phyloP scores from a whole-genome alignment of 92 coral and sea anemone species.

The Anthopleura xanthogrammica region DNA sequence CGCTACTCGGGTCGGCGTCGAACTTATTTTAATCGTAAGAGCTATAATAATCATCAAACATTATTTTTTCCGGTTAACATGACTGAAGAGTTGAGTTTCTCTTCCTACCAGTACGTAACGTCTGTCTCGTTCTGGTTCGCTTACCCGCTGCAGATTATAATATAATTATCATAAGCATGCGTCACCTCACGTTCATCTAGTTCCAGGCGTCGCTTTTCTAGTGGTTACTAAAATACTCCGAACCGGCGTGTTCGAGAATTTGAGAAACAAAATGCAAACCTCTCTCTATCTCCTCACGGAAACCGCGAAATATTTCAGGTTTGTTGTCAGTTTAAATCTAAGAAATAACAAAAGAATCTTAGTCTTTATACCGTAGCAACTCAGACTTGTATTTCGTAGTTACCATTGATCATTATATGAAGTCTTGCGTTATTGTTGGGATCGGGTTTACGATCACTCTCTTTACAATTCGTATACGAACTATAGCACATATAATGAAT shows the following conservation, averaged over 20 bases:
- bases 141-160: not conserved
- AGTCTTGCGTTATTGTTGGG: no score
- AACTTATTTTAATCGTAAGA: no score
- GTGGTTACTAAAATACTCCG: not conserved
- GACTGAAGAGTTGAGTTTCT: no score
- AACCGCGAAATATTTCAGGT: slow-evolving; percentile 24
- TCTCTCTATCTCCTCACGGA: slow-evolving; percentile 19
- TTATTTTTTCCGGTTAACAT: no score
- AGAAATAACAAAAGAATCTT: not conserved
- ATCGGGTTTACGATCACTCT: no score
- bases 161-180: not conserved
- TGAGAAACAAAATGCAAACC: slow-evolving; percentile 12
- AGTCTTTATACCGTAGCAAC: not conserved
- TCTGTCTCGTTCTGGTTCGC: not conserved
- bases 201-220: not conserved
- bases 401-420: no score
- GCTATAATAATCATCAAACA: no score
- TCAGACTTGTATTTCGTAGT: not conserved
- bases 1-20: no score
- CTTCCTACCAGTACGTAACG: no score
- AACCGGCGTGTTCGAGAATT: not conserved
- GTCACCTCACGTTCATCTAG: not conserved
- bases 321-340: not conserved
- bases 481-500: no score
- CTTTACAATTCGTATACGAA: no score